Evolutionary conservation across 1,140 invertebrate genomes (phyloP), one percentile per base, ranked within the genome.

Genomic region (Drosophila tsacasi): DNA sequence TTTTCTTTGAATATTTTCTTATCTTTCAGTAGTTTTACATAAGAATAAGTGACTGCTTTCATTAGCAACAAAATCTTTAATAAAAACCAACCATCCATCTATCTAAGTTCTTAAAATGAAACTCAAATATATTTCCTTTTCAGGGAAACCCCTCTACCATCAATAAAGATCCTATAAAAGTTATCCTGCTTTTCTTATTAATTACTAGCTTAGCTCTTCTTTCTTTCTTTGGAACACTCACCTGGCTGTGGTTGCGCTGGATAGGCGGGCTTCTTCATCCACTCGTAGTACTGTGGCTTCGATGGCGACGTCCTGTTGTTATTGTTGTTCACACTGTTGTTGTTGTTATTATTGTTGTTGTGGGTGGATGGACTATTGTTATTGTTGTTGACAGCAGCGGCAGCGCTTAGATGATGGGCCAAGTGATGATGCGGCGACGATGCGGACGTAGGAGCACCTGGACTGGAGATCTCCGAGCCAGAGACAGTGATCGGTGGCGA

Each of bases 181-280:
- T 27, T 50, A 0, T n/a, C 1, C 25, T 27, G 1, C 23, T 12
- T 30, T 10, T 50, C 15, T 35, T 13, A 35, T 19, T 39, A 17
- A 44, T 21, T 13, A 25, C 15, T n/a, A 8, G 3, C 21, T 47
- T 13, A n/a, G n/a, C 21, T 25, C 17, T 42, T 58, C 4, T 12
- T 25, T 15, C 1, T 17, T 10, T 3, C 19, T 25, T 47, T 12
- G 0, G n/a, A 61, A 57, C 21, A 94, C 94, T 95, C 93, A 97
- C 97, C 97, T 93, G 96, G 96, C 93, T 96, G 97, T 1, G 96
- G 96, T 85, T 97, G 96, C 50, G 93, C 95, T 89, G 97, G 96
- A 92, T 97, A 97, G 12, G 96, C 96, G 0, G 96, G 95, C 92
- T 97, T 97, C 91, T 97, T 97, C 95, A 98, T 98, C 97, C 97